A percentile compares a stretch with the other conserved stretches of the same genome.
Conservation (phyloP, 1,140 invertebrate genomes). For the Drosophila pallidifrons region DNA sequence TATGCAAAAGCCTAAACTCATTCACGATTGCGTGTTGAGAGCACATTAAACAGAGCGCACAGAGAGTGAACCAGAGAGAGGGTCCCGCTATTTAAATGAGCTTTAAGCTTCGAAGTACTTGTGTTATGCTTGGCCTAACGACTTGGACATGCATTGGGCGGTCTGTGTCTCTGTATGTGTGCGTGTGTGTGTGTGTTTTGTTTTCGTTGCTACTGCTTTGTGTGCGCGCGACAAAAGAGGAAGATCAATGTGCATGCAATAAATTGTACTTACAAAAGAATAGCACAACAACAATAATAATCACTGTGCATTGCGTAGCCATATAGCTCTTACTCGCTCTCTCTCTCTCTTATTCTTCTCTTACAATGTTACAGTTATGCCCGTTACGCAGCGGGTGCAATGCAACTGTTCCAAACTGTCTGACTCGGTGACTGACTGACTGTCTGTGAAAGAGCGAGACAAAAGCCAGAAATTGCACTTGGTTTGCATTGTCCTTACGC, state of each 20-base stretch:
- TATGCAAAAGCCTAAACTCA: slow-evolving; percentile 57
- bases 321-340: neutral
- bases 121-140: slow-evolving; percentile 51
- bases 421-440: slow-evolving; percentile 17
- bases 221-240: slow-evolving; percentile 21
- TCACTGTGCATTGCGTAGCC: slow-evolving; percentile 42
- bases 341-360: slow-evolving; percentile 8
- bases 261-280: slow-evolving; percentile 62
- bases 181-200: slow-evolving; percentile 6
- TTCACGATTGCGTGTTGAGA: slow-evolving; percentile 55
- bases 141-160: slow-evolving; percentile 71
- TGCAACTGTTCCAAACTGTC: slow-evolving; percentile 7
- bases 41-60: slow-evolving; percentile 70
- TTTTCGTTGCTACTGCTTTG: neutral
- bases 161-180: slow-evolving; percentile 14
- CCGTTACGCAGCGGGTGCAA: slow-evolving; percentile 70
- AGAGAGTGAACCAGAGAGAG: slow-evolving; percentile 10
- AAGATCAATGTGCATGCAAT: slow-evolving; percentile 53
- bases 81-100: slow-evolving; percentile 69
- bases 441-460: slow-evolving; percentile 33
- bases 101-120: slow-evolving; percentile 23
- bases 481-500: slow-evolving; percentile 74
- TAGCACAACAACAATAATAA: slow-evolving; percentile 65
- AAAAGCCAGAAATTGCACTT: slow-evolving; percentile 77
- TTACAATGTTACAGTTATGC: slow-evolving; percentile 68